Evolutionary conservation across 2,113 vertebrate genomes (phyloP), one percentile per base, ranked within the genome.

Genomic region (Macrotus californicus): DNA sequence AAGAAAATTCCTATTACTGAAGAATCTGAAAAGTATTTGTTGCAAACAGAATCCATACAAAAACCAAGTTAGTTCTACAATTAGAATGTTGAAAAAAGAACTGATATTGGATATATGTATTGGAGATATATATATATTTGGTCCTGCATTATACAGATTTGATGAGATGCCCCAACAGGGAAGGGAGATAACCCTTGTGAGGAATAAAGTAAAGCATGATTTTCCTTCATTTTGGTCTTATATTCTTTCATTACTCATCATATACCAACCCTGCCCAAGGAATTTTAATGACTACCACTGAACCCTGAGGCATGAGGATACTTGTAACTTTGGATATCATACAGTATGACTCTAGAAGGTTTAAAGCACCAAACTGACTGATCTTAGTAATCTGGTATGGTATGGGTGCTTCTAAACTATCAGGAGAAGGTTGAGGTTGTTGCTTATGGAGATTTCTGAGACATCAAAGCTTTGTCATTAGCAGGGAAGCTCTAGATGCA

Each of bases 161-260:
- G 26, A 46, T 94, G 39, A 91, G 39, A 80, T 81, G 18, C 1
- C 6, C 52, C 73, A 91, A 70, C 50, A 89, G 11, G 10, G 36
- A 90, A 83, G 34, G 8, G 69, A 24, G 29, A 7, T 64, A 77
- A 26, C 2, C 11, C 21, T 93, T 89, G 69, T 72, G 2, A 87
- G 13, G 7, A 95, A 90, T 52, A 29, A 96, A 80, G 15, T 56
- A 75, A 96, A 89, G 26, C 39, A 80, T 39, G 15, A 31, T 85
- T 91, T 95, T 72, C 34, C 29, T 95, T 89, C n/a, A 56, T 88
- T 93, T 84, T 77, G 41, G 22, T 79, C 18, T 73, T 56, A 89
- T 61, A 89, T 54, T 69, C 2, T 77, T 75, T 94, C 18, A 83
- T 67, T 81, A 59, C 18, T 52, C 8, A 94, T 43, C 34, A 86